Evolutionary conservation across 53 echinoderm and acorn worm species (phyloP).

Genomic region (Patiria pectinifera): DNA sequence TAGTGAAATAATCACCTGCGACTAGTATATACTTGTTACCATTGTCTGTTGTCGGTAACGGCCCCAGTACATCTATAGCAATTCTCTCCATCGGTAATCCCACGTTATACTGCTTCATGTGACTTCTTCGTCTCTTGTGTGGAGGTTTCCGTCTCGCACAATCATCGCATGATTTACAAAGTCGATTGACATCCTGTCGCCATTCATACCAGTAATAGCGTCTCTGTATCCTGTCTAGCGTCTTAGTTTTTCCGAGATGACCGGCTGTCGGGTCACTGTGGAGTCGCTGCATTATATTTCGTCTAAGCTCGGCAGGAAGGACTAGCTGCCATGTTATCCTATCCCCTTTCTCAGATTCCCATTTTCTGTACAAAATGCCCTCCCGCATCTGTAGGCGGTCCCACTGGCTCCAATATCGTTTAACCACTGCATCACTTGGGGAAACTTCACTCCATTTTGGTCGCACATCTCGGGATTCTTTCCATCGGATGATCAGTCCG

Average conservation of each 20-base stretch:
- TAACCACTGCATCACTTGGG: constrained; percentile 30
- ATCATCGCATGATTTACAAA: too few species aligned
- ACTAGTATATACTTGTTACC: constrained; percentile 2
- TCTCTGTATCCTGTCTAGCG: not conserved
- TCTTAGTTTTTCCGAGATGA: not conserved
- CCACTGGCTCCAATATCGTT: constrained; percentile 61
- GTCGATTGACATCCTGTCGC: not conserved
- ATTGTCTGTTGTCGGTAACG: constrained; percentile 30
- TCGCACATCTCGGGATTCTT: not conserved
- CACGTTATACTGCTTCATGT: too few species aligned
- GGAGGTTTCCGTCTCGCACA: too few species aligned
- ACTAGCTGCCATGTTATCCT: not conserved
- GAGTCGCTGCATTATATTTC: not conserved
- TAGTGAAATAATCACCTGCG: constrained; percentile 12
- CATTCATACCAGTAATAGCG: not conserved
- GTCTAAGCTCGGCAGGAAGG: too few species aligned
- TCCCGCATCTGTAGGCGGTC: constrained; percentile 35
- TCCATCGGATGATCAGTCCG: not conserved
- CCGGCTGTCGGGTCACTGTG: not conserved
- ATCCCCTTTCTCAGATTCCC: constrained; percentile 10
- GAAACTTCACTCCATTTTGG: constrained; percentile 1
- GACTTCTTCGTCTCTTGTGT: too few species aligned
- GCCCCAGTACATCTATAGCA: constrained; percentile 54
- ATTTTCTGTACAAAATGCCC: constrained; percentile 20
- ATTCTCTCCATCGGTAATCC: too few species aligned